These are phyloP conservation scores for Resseliella maxima DNA, from an alignment of 2,888 invertebrate genomes.

Conservation along the genomic window DNA sequence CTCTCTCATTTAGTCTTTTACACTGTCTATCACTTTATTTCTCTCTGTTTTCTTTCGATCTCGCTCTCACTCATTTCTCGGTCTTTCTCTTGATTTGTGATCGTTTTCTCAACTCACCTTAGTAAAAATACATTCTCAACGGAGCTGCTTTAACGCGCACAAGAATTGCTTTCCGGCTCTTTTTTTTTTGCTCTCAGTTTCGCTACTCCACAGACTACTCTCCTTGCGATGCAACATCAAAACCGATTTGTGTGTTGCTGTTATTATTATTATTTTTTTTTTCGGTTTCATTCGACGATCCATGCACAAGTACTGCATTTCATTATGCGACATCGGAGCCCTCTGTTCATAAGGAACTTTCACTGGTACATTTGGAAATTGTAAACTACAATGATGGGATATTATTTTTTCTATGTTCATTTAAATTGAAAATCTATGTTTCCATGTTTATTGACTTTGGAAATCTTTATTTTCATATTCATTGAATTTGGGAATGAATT, in stretches of 20 bases:
- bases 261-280: no score
- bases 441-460: no score
- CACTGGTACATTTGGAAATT: background rate
- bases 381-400: background rate
- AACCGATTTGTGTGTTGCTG: no score
- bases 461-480: no score
- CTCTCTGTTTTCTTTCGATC: no score
- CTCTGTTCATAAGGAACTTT: background rate
- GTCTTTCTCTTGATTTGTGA: background rate
- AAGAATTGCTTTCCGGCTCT: background rate
- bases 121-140: slow-evolving; percentile 31
- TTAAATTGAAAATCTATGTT: no score
- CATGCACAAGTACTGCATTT: no score
- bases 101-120: background rate
- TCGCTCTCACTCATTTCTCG: background rate
- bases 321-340: background rate
- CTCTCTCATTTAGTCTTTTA: no score
- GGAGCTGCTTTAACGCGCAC: background rate
- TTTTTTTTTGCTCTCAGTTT: background rate
- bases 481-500: no score
- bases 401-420: no score
- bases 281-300: no score
- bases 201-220: background rate
- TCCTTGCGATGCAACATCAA: background rate
- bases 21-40: no score